Base-by-base conservation (phyloP, 2,888 invertebrate genomes). In the Stegana nigrithorax region DNA sequence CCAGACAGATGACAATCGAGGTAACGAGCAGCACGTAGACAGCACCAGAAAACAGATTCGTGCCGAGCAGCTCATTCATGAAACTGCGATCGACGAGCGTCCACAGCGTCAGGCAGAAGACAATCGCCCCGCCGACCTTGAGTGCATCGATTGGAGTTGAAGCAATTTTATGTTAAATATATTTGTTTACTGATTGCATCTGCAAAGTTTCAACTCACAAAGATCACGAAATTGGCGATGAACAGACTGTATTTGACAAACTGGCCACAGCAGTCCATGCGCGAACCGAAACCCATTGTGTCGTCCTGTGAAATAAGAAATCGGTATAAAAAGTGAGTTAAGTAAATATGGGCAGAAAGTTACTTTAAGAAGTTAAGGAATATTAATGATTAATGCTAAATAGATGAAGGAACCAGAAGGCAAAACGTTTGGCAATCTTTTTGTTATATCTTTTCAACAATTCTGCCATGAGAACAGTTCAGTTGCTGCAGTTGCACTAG, bases 221-320 rank as follows among this genome's bases (percentile, higher is more conserved):
- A 92, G 79, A 95, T 94, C 21, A 95, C 84, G 64, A 94, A 89
- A 85, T 96, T 96, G 66, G 93, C 89, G 67, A 92, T 88, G 84
- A 96, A 94, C 80, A 96, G 88, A 72, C 92, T 91, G 86, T 93
- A 92, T 86, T 96, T 95, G 88, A 95, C 93, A 81, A 91, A 93
- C 78, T 93, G 91, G 69, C 95, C 95, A 84, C 95, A 95, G 83
- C 94, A 92, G 86, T 94, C 93, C 92, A 94, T 93, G 81, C 92
- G 91, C 68, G 91, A 90, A 71, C 92, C 91, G 87, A 91, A 91
- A 60, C 91, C 92, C 92, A 92, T 92, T 58, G 76, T 85, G 76
- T 81, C 77, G 78, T 81, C 81, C 81, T 83, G 71, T 44, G 66
- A 64, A n/a, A n/a, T n/a, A n/a, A n/a, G n/a, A n/a, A n/a, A n/a